A percentile compares a stretch with the other conserved stretches of the same genome.
Conservation (phyloP, 2,113 vertebrate genomes). For the Hyperoodon ampullatus region DNA sequence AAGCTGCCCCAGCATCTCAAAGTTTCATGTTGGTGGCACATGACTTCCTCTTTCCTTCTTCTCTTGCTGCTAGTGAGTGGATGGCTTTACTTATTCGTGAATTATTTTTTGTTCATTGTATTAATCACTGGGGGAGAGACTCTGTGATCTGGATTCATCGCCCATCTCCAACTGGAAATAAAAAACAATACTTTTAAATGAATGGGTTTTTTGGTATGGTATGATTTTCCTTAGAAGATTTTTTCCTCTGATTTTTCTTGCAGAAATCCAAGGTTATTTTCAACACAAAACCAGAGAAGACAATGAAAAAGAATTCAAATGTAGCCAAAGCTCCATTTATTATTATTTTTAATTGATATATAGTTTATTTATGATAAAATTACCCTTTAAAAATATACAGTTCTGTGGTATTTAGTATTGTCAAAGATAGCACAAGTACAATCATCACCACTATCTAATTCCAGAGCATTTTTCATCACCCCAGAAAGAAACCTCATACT, state of each 20-base stretch:
- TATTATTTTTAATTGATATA: neutral
- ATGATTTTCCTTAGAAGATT: constrained; percentile 8
- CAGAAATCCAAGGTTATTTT: neutral
- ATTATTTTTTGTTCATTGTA: neutral
- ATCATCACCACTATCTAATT: neutral
- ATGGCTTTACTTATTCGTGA: neutral
- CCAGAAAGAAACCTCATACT: neutral
- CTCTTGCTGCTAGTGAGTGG: neutral
- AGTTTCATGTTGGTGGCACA: neutral
- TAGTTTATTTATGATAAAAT: neutral
- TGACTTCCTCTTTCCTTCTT: neutral
- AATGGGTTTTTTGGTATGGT: neutral
- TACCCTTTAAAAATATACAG: neutral
- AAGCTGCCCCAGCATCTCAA: neutral
- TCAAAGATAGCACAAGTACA: neutral
- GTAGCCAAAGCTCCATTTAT: neutral
- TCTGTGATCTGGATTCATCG: neutral
- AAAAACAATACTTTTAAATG: neutral
- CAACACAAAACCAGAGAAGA: neutral
- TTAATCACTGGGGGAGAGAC: neutral
- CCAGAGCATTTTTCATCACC: neutral
- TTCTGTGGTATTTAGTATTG: neutral
- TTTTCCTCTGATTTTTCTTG: neutral
- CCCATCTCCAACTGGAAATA: neutral
- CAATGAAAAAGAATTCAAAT: neutral